Evolutionary conservation across 2,113 vertebrate genomes (phyloP).

Genomic region (Stegostoma tigrinum): DNA sequence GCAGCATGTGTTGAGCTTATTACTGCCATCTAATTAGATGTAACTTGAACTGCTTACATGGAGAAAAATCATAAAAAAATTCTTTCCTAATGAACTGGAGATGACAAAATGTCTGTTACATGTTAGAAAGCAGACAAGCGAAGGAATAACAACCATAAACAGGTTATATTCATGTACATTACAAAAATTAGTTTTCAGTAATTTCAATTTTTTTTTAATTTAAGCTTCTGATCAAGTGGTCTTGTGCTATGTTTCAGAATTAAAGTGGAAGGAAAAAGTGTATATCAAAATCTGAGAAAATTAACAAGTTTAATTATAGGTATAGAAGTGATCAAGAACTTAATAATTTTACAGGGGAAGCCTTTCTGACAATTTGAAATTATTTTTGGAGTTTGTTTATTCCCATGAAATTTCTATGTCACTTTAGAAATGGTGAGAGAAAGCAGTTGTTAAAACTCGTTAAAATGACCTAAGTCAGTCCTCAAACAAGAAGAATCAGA

Average conservation of each 20-base stretch:
- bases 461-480: neutral
- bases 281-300: neutral
- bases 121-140: slow-evolving; percentile 77
- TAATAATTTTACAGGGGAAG: neutral
- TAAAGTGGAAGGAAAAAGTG: neutral
- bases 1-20: slow-evolving; percentile 79
- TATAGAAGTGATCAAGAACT: neutral
- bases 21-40: slow-evolving; percentile 99
- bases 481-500: neutral
- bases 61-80: slow-evolving; percentile 94
- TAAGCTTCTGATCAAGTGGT: neutral
- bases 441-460: neutral
- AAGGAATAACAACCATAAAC: slow-evolving; percentile 67
- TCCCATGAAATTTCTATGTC: neutral
- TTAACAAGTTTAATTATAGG: neutral
- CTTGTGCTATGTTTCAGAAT: neutral
- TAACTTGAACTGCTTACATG: slow-evolving; percentile 85
- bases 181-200: neutral
- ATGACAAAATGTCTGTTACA: slow-evolving; percentile 96
- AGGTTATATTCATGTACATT: slow-evolving; percentile 60
- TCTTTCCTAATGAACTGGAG: slow-evolving; percentile 92
- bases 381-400: neutral
- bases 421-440: neutral
- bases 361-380: neutral
- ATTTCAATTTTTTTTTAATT: neutral